Base-by-base conservation (phyloP, 2,113 vertebrate species). In the Platichthys flesus region DNA sequence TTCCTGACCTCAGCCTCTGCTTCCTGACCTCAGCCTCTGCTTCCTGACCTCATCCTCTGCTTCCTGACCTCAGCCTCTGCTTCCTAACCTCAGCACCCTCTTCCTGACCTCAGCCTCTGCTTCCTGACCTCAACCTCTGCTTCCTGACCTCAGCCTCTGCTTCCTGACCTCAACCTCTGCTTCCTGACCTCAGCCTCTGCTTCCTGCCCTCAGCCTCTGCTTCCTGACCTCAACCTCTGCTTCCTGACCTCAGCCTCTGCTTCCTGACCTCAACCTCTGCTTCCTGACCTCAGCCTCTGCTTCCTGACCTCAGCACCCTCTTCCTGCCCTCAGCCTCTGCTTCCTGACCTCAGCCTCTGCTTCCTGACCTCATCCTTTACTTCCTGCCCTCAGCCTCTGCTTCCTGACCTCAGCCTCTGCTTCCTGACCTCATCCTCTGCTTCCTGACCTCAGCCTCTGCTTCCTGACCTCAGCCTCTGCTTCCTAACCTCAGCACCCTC, bases 1-100 rank as follows among this genome's bases (percentile, higher is more conserved):
- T 78, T 84, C 73, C 81, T 79, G 81, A 83, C 84, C 87, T 42
- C 59, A 31, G 66, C 74, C 56, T 75, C 80, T 76, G 85, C 79
- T 78, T 84, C 73, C 81, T 77, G 81, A 83, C 84, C 87, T 42
- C 59, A 31, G 68, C 74, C 52, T 75, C 80, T 76, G 85, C 79
- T 78, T 84, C 73, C 81, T 79, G 81, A 83, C 84, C 87, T 42
- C 59, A 31, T 66, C 74, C 56, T 75, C 80, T 76, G 85, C 79
- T 78, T 84, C 73, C 81, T 77, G 81, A 83, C 84, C 87, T 42
- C 59, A 31, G 68, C 74, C 56, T 75, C 80, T 76, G 85, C 79
- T 78, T 84, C 73, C 81, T 77, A 78, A 83, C 84, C 87, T 42
- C 59, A 31, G 68, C 74, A 52, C 73, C 80, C 74, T 83, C 79